Percentiles rank a stretch among this genome's conserved stretches.
Conservation (phyloP, 2,888 invertebrate genomes). For the Heliconius sara region DNA sequence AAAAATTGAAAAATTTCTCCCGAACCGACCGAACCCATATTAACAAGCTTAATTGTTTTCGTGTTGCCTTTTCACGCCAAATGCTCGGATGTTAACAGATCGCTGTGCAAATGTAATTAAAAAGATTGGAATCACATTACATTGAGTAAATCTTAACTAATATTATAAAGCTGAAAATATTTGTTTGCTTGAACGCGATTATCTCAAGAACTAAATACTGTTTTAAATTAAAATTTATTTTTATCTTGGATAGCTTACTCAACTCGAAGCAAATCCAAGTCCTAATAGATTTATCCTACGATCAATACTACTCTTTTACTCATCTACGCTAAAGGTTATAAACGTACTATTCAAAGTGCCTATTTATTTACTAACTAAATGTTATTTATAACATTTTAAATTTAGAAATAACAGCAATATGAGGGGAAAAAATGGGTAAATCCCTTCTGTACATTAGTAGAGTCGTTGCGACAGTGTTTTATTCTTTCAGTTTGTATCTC, state of each 20-base stretch:
- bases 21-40: conserved; percentile 14
- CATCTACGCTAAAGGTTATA: too few relatives aligned
- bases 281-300: too few relatives aligned
- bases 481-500: conserved; percentile 2
- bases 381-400: not conserved
- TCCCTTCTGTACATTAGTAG: not conserved
- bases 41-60: conserved; percentile 24
- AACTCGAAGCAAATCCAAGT: too few relatives aligned
- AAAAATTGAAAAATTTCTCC: conserved; percentile 26
- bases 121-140: conserved; percentile 9
- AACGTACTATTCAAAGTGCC: not conserved
- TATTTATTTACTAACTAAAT: not conserved
- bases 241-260: not conserved
- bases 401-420: not conserved
- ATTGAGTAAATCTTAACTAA: conserved; percentile 1
- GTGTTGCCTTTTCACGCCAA: not conserved
- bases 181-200: too few relatives aligned
- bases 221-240: not conserved
- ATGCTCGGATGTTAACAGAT: conserved; percentile 2
- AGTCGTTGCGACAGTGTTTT: conserved; percentile 16
- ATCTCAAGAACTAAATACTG: too few relatives aligned
- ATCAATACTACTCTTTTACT: too few relatives aligned
- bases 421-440: not conserved
- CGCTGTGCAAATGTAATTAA: conserved; percentile 13
- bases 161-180: not conserved